Base-by-base conservation (phyloP, 2,888 invertebrate genomes). In the Tortrix viridana region DNA sequence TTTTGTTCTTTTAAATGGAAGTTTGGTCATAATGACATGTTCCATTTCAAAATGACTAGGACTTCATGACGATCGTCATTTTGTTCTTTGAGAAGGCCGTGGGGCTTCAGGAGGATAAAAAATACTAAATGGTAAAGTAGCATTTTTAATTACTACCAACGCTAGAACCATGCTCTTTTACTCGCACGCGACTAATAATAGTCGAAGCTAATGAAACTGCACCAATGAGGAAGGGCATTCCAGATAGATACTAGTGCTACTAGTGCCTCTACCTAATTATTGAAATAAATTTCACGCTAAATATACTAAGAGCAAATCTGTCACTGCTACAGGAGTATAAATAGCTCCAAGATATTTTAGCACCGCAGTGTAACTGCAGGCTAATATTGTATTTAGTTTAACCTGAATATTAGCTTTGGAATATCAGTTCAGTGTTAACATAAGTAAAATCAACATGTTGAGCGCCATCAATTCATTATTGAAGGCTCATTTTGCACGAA, bases 291-390 rank as follows among this genome's bases (percentile, higher is more conserved):
- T 73, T 67, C 73, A 68, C 69, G 67, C 74, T 71, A 76, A 74
- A 76, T 76, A 69, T 76, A 72, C 74, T 71, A 66, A 67, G 71
- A 71, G 74, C 71, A 72, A 77, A 80, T 81, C 78, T 76, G 78
- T 82, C 82, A 78, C 72, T 70, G 76, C 71, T 72, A 75, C 70
- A 67, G 65, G 63, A 26, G 63, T 79, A 81, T 82, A 74, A 80
- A 81, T 82, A 82, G 71, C 67, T 65, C 57, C 66, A 71, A 67
- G 73, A 71, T 79, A 76, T 77, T 77, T 74, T 71, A 69, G 67
- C 58, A 64, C 65, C 32, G 56, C 47, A 44, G 46, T 52, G 53
- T 53, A 22, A 41, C 41, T 46, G 38, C 18, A 56, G 22, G 23
- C 19, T 46, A 52, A 56, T 57, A 41, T 38, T 57, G 37, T 47